Evolutionary conservation across 2,888 invertebrate species (phyloP).

Genomic region (Barypeithes pellucidus): DNA sequence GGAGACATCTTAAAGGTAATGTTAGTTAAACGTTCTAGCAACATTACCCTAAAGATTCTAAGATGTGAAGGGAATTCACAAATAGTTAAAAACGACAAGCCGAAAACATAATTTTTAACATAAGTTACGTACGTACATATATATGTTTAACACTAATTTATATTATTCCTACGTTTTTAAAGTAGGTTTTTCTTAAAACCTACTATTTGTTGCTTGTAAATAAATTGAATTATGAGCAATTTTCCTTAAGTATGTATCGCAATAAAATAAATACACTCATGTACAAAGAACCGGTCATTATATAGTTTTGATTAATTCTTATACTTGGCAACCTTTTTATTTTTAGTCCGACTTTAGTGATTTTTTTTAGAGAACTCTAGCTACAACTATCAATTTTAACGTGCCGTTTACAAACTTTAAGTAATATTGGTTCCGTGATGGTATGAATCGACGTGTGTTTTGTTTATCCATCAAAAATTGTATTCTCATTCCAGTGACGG

Average conservation of each 20-base stretch:
- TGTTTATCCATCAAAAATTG: too few species aligned
- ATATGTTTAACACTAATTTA: slow-evolving; percentile 43
- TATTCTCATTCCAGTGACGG: too few species aligned
- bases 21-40: slow-evolving; percentile 17
- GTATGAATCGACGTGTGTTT: too few species aligned
- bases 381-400: too few species aligned
- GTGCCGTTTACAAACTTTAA: too few species aligned
- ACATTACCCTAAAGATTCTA: slow-evolving; percentile 31
- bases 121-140: slow-evolving; percentile 54
- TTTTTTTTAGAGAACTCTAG: too few species aligned
- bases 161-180: slow-evolving; percentile 40
- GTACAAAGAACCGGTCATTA: too few species aligned
- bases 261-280: slow-evolving; percentile 50
- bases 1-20: slow-evolving; percentile 40
- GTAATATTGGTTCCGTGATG: too few species aligned
- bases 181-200: slow-evolving; percentile 32
- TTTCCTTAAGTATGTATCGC: slow-evolving; percentile 45
- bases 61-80: slow-evolving; percentile 43
- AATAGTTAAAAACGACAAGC: slow-evolving; percentile 42
- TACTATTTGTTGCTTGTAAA: slow-evolving; percentile 36
- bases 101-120: slow-evolving; percentile 44
- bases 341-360: too few species aligned
- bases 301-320: too few species aligned
- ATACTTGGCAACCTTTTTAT: too few species aligned
- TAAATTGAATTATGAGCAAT: slow-evolving; percentile 48